Evolutionary conservation across 2,888 invertebrate genomes (phyloP).

Genomic region (Trissonchulus latispiculum): DNA sequence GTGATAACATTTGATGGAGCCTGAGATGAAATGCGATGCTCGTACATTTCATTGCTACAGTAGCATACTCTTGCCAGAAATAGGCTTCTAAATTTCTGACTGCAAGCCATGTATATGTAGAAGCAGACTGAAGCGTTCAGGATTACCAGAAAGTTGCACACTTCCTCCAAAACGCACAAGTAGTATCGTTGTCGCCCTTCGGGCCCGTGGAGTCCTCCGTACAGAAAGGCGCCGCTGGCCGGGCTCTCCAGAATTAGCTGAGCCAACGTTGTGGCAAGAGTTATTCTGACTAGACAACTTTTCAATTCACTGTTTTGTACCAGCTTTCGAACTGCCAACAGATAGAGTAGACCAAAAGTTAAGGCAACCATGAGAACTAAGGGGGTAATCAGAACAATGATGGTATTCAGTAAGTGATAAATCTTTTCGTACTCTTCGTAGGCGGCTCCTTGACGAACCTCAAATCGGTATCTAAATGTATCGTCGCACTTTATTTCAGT

Average conservation of each 20-base stretch:
- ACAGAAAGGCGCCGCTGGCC: not conserved
- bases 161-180: not conserved
- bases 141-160: not conserved
- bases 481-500: not conserved
- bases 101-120: not conserved
- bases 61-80: too few species aligned
- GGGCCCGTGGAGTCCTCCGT: not conserved
- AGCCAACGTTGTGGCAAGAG: not conserved
- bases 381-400: not conserved
- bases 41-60: too few species aligned
- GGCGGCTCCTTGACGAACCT: not conserved
- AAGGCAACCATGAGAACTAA: not conserved
- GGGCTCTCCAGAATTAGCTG: conserved; percentile 2
- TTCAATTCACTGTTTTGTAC: not conserved
- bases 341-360: not conserved
- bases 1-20: too few species aligned
- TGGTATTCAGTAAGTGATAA: conserved; percentile 2
- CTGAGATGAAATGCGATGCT: too few species aligned
- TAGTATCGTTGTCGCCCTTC: not conserved
- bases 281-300: not conserved
- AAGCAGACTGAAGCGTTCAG: conserved; percentile 1
- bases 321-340: not conserved
- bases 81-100: not conserved
- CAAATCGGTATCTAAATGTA: not conserved
- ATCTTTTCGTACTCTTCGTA: conserved; percentile 3